phyloP scores from a whole-genome alignment of 1,140 invertebrate species.

The Wasmannia auropunctata region DNA sequence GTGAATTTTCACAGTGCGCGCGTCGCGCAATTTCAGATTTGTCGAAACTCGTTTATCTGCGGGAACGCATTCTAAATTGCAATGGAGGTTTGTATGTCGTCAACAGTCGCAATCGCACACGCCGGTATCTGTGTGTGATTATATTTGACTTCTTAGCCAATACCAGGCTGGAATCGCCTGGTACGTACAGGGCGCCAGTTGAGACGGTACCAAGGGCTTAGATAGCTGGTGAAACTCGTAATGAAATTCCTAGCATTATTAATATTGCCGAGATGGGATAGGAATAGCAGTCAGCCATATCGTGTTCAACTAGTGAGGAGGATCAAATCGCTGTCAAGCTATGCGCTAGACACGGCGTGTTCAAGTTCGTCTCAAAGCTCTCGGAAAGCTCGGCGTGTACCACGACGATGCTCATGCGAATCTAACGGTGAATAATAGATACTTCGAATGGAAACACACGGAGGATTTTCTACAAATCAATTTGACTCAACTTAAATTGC shows the following conservation, averaged over 20 bases:
- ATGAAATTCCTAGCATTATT: conserved; percentile 80
- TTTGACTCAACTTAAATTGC: neutral
- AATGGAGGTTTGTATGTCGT: conserved; percentile 51
- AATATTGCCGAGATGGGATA: conserved; percentile 75
- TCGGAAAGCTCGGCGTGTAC: conserved; percentile 54
- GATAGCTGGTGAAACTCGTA: conserved; percentile 72
- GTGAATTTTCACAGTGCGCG: conserved; percentile 55
- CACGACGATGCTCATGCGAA: conserved; percentile 21
- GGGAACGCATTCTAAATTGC: conserved; percentile 50
- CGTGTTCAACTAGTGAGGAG: conserved; percentile 65
- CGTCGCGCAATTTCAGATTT: conserved; percentile 61
- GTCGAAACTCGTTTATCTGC: conserved; percentile 60
- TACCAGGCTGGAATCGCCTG: conserved; percentile 51
- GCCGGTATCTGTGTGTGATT: conserved; percentile 20
- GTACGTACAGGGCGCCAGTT: conserved; percentile 53
- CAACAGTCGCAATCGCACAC: conserved; percentile 14
- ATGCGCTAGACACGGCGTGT: conserved; percentile 65
- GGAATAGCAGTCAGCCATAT: conserved; percentile 74
- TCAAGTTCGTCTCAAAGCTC: conserved; percentile 67
- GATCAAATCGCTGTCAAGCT: conserved; percentile 74
- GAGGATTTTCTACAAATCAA: neutral
- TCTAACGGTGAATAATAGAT: conserved; percentile 36
- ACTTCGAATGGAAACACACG: neutral
- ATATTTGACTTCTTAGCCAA: conserved; percentile 60
- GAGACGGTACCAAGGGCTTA: conserved; percentile 65